Base-by-base conservation (phyloP, 2,797 vertebrate species). In the Gymnocypris eckloni region DNA sequence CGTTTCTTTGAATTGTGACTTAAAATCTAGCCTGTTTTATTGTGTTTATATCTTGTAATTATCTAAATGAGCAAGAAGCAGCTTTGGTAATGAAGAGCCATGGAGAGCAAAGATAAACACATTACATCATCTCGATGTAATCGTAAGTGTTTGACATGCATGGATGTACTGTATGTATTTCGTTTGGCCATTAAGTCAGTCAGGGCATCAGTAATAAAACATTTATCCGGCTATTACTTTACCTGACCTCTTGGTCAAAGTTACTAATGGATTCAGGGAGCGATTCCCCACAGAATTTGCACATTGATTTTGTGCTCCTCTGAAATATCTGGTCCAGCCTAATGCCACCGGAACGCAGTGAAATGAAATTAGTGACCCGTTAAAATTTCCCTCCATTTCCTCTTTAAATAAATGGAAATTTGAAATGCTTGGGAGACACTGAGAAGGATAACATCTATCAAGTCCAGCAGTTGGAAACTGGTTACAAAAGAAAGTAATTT, bases 211-310 rank as follows among this genome's bases (percentile, higher is more conserved):
- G 95, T 97, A 95, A 97, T 98, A 96, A 97, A 98, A 97, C 97
- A 98, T 98, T 98, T 96, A 97, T 97, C 95, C 93, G 92, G 93
- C 95, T 97, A 96, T 97, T 97, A 96, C 95, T 97, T 97, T 97
- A 95, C 95, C 94, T 96, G 96, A 97, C 97, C 97, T 96, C 94
- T 94, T 95, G 94, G 95, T 95, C 94, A 95, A 95, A 95, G 93
- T 97, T 96, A 94, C 96, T 97, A 97, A 97, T 96, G 96, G 96
- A 95, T 96, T 96, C 93, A 86, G 92, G 94, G 87, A 92, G 94
- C 95, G 93, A 94, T 96, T 95, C 95, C 95, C 95, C 93, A 92
- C 87, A 94, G 94, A 96, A 94, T 90, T 90, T 94, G 89, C 61
- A 90, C 93, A 94, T 95, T 95, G 95, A 96, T 96, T 95, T 95